A percentile compares a stretch with the other conserved stretches of the same genome.
These are phyloP conservation scores for Halesus radiatus DNA, from an alignment of 1,140 invertebrate genomes.

Conservation along the genomic window DNA sequence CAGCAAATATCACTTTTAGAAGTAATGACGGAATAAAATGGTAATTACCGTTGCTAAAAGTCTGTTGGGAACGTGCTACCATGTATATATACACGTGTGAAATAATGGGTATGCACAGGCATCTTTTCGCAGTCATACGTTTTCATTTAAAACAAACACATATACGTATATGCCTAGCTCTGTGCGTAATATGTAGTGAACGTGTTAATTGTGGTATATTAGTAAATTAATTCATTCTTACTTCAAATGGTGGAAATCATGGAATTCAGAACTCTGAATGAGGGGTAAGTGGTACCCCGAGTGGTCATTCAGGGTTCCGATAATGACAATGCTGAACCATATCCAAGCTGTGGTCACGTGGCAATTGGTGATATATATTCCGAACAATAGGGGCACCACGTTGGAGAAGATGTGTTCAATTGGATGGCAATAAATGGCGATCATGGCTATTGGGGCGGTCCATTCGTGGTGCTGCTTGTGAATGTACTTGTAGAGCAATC, in stretches of 20 bases:
- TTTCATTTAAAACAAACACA: no score
- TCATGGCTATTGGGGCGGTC: slow-evolving; percentile 88
- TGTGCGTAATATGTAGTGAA: no score
- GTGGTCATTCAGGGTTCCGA: slow-evolving; percentile 88
- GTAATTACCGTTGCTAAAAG: no score
- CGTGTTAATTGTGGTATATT: no score
- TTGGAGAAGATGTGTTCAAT: slow-evolving; percentile 90
- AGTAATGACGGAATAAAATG: no score
- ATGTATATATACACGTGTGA: no score
- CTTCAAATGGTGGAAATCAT: slow-evolving; percentile 93
- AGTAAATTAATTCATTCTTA: slow-evolving; percentile 64
- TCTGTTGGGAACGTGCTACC: no score
- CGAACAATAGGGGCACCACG: slow-evolving; percentile 83
- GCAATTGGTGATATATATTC: slow-evolving; percentile 84
- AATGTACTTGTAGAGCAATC: slow-evolving; percentile 84
- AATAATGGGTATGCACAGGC: no score
- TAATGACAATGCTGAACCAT: slow-evolving; percentile 85
- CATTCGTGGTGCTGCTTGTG: slow-evolving; percentile 91
- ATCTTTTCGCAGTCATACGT: no score
- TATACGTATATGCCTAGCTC: no score
- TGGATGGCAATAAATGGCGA: slow-evolving; percentile 90
- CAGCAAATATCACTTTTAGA: no score
- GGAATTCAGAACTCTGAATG: slow-evolving; percentile 90
- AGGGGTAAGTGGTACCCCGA: slow-evolving; percentile 92
- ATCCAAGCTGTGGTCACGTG: slow-evolving; percentile 88